Evolutionary conservation across 2,113 vertebrate genomes (phyloP).

Genomic region (Pyxicephalus adspersus): DNA sequence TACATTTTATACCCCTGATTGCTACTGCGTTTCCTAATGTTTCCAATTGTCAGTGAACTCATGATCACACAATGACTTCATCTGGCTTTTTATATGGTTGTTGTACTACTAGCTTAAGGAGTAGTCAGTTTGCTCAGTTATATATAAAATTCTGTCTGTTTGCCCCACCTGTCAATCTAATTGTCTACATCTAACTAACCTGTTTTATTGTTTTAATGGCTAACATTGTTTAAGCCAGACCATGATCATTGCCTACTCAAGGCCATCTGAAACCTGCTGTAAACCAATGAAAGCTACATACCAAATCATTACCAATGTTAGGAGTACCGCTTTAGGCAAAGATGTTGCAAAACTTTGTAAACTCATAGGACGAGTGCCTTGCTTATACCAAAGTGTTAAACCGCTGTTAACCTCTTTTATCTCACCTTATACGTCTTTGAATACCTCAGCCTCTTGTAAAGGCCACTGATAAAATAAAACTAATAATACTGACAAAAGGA

Average conservation of each 20-base stretch:
- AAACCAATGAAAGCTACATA: conserved; percentile 56
- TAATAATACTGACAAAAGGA: conserved; percentile 72
- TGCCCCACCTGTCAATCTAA: too few relatives aligned
- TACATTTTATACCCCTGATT: too few relatives aligned
- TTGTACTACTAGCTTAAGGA: too few relatives aligned
- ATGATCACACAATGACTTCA: too few relatives aligned
- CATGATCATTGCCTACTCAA: conserved; percentile 24
- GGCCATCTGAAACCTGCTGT: conserved; percentile 43
- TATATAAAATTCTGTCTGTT: too few relatives aligned
- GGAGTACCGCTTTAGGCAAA: conserved; percentile 80
- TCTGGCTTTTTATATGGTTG: too few relatives aligned
- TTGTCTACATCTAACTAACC: too few relatives aligned
- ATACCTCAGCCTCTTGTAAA: conserved; percentile 99
- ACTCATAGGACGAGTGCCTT: conserved; percentile 99
- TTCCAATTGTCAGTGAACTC: too few relatives aligned
- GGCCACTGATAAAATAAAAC: conserved; percentile 89
- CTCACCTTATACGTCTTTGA: conserved; percentile 95
- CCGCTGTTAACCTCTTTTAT: conserved; percentile 95
- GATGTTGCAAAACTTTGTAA: conserved; percentile 92
- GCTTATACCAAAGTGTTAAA: conserved; percentile 99
- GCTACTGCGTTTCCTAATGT: too few relatives aligned
- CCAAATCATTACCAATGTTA: conserved; percentile 58
- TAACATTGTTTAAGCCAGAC: conserved; percentile 6
- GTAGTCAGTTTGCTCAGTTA: too few relatives aligned
- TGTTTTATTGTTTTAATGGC: background rate